Conservation (phyloP, 2,113 vertebrate genomes). For the Menidia beryllina region DNA sequence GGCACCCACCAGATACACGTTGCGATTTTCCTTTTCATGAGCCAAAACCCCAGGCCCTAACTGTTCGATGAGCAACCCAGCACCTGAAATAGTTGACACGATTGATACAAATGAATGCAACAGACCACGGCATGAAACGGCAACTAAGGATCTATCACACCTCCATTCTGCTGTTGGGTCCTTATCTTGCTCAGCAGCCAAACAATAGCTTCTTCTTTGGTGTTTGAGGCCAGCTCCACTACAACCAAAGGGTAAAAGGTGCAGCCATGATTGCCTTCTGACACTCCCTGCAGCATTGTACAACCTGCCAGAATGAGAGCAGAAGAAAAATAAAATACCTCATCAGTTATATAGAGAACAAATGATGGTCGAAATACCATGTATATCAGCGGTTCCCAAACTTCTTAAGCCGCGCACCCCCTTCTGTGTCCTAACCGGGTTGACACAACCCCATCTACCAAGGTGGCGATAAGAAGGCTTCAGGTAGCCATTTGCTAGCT, state of each 20-base stretch:
- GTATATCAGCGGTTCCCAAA: too few relatives aligned
- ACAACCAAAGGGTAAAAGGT: constrained; percentile 89
- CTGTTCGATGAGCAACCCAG: constrained; percentile 88
- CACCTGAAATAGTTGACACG: constrained; percentile 78
- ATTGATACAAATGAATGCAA: not conserved
- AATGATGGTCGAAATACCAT: not conserved
- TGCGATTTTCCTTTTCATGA: constrained; percentile 80
- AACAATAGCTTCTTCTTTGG: constrained; percentile 85
- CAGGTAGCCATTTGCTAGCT: too few relatives aligned
- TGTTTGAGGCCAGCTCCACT: constrained; percentile 87
- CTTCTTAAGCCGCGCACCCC: too few relatives aligned
- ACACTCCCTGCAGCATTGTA: constrained; percentile 81
- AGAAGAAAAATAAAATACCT: not conserved
- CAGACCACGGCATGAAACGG: not conserved
- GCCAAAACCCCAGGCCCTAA: constrained; percentile 69
- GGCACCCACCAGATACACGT: constrained; percentile 90
- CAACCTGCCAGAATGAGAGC: constrained; percentile 38
- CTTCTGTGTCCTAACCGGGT: too few relatives aligned
- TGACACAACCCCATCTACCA: not conserved
- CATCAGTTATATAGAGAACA: not conserved
- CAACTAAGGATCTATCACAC: constrained; percentile 62
- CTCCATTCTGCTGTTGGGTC: constrained; percentile 88
- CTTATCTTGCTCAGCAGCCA: constrained; percentile 90
- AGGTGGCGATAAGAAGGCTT: too few relatives aligned
- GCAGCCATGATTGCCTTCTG: constrained; percentile 66